phyloP scores from a whole-genome alignment of 2,797 vertebrate genomes.

The Echiichthys vipera region DNA sequence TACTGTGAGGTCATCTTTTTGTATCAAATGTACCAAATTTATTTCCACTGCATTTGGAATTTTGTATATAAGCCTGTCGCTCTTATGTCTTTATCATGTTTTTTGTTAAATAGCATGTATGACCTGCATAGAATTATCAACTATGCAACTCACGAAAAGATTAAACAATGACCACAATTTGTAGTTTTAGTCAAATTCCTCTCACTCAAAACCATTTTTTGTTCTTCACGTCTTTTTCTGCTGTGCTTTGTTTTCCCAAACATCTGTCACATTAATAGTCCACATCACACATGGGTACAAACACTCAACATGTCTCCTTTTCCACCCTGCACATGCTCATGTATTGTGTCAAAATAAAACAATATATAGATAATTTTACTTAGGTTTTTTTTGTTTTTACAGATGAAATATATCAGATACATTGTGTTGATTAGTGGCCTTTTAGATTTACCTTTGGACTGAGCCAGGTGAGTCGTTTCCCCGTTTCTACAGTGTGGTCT shows the following conservation, averaged over 20 bases:
- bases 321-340: conserved; percentile 10
- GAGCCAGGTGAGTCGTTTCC: neutral
- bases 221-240: neutral
- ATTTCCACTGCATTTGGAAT: neutral
- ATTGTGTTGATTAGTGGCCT: neutral
- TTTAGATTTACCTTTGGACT: neutral
- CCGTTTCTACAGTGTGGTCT: too few relatives aligned
- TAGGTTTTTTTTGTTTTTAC: neutral
- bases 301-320: conserved; percentile 1
- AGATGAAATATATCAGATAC: too few relatives aligned
- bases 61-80: conserved; percentile 19
- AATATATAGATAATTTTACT: too few relatives aligned
- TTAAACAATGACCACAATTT: conserved; percentile 7
- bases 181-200: neutral
- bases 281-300: conserved; percentile 10
- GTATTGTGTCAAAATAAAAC: conserved; percentile 21
- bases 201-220: neutral
- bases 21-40: neutral
- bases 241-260: conserved; percentile 13
- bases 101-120: neutral
- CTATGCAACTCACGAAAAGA: conserved; percentile 6
- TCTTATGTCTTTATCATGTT: too few relatives aligned
- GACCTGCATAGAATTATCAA: conserved; percentile 5
- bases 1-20: conserved; percentile 21
- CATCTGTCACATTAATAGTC: conserved; percentile 11